Conservation (phyloP, 2,888 invertebrate species). For the Eupithecia insigniata region DNA sequence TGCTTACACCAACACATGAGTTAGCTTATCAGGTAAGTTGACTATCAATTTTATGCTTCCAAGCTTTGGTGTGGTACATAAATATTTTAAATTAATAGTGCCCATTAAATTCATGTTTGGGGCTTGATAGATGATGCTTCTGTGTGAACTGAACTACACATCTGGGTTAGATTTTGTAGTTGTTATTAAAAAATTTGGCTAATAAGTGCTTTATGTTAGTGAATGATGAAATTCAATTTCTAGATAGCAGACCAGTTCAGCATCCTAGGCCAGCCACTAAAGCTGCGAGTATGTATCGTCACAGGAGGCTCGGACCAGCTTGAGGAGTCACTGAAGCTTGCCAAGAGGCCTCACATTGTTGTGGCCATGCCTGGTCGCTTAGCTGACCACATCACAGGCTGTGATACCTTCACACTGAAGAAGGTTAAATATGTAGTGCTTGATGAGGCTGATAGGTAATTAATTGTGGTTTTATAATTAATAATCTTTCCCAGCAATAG, state of each 20-base stretch:
- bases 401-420: constrained; percentile 91
- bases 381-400: constrained; percentile 95
- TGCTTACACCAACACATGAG: constrained; percentile 97
- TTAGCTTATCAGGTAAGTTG: constrained; percentile 90
- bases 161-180: too few relatives aligned
- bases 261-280: constrained; percentile 94
- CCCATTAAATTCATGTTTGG: too few relatives aligned
- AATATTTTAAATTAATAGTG: not conserved
- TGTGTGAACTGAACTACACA: too few relatives aligned
- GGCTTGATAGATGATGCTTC: too few relatives aligned
- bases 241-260: constrained; percentile 98
- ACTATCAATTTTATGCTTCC: not conserved
- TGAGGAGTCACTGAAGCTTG: constrained; percentile 92
- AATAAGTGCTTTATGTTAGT: not conserved
- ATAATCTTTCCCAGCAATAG: not conserved
- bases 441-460: constrained; percentile 96
- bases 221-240: constrained; percentile 40
- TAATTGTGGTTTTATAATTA: not conserved
- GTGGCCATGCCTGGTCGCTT: constrained; percentile 98
- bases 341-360: constrained; percentile 95
- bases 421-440: constrained; percentile 94
- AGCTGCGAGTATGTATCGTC: constrained; percentile 92
- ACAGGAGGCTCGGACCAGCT: constrained; percentile 98
- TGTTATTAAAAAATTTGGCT: too few relatives aligned
- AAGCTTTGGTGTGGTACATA: not conserved